phyloP scores from a whole-genome alignment of 1,140 invertebrate genomes.

The Armadillidium nasatum region DNA sequence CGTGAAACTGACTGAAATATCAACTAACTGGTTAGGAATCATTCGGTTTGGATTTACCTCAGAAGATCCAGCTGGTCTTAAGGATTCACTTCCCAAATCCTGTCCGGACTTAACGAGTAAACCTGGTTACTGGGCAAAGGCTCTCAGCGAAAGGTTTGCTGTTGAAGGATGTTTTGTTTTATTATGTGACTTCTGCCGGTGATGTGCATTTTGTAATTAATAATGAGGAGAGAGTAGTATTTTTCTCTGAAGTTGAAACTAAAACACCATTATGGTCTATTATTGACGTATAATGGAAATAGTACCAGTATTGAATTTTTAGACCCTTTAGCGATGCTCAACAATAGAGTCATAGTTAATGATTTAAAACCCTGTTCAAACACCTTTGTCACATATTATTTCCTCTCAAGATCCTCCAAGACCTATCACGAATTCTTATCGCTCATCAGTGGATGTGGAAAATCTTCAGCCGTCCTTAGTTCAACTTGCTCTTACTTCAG shows the following conservation, averaged over 20 bases:
- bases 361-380: slow-evolving; percentile 5
- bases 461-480: too few species aligned
- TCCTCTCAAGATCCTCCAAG: slow-evolving; percentile 23
- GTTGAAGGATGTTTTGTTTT: slow-evolving; percentile 82
- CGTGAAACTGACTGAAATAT: slow-evolving; percentile 84
- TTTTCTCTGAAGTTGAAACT: slow-evolving; percentile 85
- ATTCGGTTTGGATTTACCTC: slow-evolving; percentile 93
- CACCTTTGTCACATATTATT: slow-evolving; percentile 19
- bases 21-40: slow-evolving; percentile 94
- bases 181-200: slow-evolving; percentile 82
- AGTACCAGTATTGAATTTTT: slow-evolving; percentile 88
- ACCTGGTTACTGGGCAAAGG: slow-evolving; percentile 95
- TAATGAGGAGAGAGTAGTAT: slow-evolving; percentile 90
- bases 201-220: slow-evolving; percentile 94
- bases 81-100: slow-evolving; percentile 77
- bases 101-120: slow-evolving; percentile 90
- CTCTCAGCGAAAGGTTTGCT: slow-evolving; percentile 84
- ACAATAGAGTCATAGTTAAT: slow-evolving; percentile 41
- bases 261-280: slow-evolving; percentile 82
- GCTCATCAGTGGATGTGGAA: too few species aligned
- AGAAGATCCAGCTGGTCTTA: slow-evolving; percentile 77
- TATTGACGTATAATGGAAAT: slow-evolving; percentile 95
- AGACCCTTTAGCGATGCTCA: slow-evolving; percentile 38
- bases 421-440: too few species aligned
- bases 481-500: too few species aligned